A percentile compares a stretch with the other conserved stretches of the same genome.
Conservation (phyloP, 2,888 invertebrate genomes). For the Spodoptera exigua region DNA sequence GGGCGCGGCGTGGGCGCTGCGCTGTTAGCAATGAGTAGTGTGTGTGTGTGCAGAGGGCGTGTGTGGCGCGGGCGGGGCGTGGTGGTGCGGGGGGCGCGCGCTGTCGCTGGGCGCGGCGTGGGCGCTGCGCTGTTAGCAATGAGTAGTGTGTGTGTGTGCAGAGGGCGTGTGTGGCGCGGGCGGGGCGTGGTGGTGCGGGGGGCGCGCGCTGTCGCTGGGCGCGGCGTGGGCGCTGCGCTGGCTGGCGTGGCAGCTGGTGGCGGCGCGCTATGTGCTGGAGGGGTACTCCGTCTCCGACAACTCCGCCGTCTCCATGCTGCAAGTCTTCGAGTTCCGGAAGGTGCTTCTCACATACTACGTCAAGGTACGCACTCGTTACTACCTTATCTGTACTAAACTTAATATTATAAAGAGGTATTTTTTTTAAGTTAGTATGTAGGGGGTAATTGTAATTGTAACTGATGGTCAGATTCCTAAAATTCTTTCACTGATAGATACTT, state of each 20-base stretch:
- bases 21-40: no score
- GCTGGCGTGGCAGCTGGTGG: conserved; percentile 98
- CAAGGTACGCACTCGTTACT: conserved; percentile 90
- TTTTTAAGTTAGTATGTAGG: no score
- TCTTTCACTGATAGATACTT: no score
- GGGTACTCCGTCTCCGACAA: conserved; percentile 99
- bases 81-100: conserved; percentile 64
- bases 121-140: conserved; percentile 51
- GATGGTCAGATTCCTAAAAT: no score
- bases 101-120: conserved; percentile 93
- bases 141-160: conserved; percentile 30
- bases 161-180: conserved; percentile 64
- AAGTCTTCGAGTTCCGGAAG: conserved; percentile 99
- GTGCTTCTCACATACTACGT: conserved; percentile 99
- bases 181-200: conserved; percentile 64
- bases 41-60: conserved; percentile 64
- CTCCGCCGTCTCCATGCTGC: conserved; percentile 98
- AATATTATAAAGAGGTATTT: no score
- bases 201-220: conserved; percentile 92
- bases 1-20: conserved; percentile 89
- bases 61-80: conserved; percentile 57
- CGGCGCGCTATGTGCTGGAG: conserved; percentile 98
- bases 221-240: conserved; percentile 91
- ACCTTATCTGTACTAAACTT: neutral
- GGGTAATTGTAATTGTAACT: no score